Base-by-base conservation (phyloP, 35 echinoderm and acorn worm genomes). In the Hemicentrotus pulcherrimus region DNA sequence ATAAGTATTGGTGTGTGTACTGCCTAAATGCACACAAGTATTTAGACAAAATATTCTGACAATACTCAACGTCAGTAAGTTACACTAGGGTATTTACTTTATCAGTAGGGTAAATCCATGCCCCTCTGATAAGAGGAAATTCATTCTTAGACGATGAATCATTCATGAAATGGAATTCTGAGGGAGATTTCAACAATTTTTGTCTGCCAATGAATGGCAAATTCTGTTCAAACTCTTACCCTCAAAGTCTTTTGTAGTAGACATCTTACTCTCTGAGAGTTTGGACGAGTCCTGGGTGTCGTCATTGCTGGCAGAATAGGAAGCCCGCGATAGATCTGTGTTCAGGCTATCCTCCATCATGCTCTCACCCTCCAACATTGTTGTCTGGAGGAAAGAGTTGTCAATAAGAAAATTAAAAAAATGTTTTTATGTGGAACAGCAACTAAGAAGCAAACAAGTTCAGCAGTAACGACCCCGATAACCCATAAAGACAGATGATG, bases 291-390 rank as follows among this genome's bases (percentile, higher is more conserved):
- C 60, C 31, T 92, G 46, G 4, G 97, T 96, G 32, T 97, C 96
- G 16, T 97, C 97, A 31, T 86, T 96, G 32, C 78, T 88, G 61
- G 97, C 96, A 5, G 97, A 96, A 55, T 95, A 96, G 88, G 97
- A 97, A 0, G 94, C 94, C 47, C 61, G 96, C 0, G 97, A 97
- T 41, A 85, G 47, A 58, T 97, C 95, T 4, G 95, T 96, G 61
- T 96, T 93, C 91, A 93, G 41, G 46, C 91, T 93, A 58, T 93
- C 94, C 32, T 96, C 96, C 22, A 86, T 94, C 47, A 93, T 93
- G 48, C 91, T 93, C 91, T 93, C 91, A 47, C 48, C 91, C 31
- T 93, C 91, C 13, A 93, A 47, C 30, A 58, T 93, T n/a, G 91
- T 93, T 5, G 91, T 93, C 91, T 93, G 30, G 13, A 45, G 88